Conservation (phyloP, 64 coral and sea anemone species). For the Exaiptasia diaphana region DNA sequence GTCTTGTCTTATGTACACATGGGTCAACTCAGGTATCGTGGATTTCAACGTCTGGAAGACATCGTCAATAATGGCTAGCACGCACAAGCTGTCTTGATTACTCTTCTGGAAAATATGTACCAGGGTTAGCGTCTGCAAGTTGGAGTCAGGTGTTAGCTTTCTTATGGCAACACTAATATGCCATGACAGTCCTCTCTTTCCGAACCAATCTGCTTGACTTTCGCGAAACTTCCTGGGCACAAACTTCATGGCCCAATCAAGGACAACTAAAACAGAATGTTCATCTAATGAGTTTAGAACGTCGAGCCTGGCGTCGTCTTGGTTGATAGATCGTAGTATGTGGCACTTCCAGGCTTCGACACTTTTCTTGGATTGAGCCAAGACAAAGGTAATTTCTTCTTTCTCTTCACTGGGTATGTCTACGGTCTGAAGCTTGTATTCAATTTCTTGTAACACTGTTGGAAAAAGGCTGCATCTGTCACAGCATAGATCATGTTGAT, state of each 20-base stretch:
- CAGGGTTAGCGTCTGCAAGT: slow-evolving; percentile 16
- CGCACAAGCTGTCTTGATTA: slow-evolving; percentile 47
- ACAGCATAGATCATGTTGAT: slow-evolving; percentile 5
- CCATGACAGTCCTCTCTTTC: slow-evolving; percentile 14
- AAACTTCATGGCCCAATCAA: too few relatives aligned
- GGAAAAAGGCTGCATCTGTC: not conserved
- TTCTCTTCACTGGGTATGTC: slow-evolving; percentile 17
- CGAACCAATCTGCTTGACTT: not conserved
- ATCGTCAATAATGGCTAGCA: slow-evolving; percentile 43
- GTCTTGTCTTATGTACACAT: not conserved
- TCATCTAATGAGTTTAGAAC: not conserved
- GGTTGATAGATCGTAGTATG: not conserved
- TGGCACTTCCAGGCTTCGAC: not conserved
- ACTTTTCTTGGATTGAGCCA: slow-evolving; percentile 17
- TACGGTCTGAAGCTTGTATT: not conserved
- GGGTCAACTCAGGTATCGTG: slow-evolving; percentile 1
- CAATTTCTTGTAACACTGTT: not conserved
- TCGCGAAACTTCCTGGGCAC: too few relatives aligned
- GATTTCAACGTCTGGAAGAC: not conserved
- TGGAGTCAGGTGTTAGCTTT: not conserved
- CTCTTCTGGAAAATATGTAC: slow-evolving; percentile 50
- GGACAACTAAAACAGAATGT: not conserved
- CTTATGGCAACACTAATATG: slow-evolving; percentile 25
- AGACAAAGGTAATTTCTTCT: slow-evolving; percentile 19
- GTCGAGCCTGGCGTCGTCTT: not conserved